These are phyloP conservation scores for Bombus turneri DNA, from an alignment of 1,140 invertebrate species.

Conservation along the genomic window DNA sequence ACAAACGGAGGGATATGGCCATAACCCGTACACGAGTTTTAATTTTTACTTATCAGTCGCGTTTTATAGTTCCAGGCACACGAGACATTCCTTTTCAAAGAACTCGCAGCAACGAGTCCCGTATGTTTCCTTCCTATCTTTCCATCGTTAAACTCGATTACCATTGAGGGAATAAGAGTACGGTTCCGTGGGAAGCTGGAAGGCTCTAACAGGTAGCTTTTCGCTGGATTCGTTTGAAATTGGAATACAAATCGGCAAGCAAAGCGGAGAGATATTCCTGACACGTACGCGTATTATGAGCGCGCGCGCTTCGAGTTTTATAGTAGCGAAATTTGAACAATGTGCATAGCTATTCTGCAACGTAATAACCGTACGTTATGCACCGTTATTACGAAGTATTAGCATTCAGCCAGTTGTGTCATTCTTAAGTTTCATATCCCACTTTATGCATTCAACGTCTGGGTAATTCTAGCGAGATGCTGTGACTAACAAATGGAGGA, in stretches of 20 bases:
- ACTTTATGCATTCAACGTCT: background rate
- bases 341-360: slow-evolving; percentile 1
- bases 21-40: too few relatives aligned
- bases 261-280: slow-evolving; percentile 10
- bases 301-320: slow-evolving; percentile 32
- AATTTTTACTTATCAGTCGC: background rate
- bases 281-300: slow-evolving; percentile 42
- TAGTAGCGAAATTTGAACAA: slow-evolving; percentile 51
- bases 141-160: slow-evolving; percentile 47
- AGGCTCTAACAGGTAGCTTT: slow-evolving; percentile 51
- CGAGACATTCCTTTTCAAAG: background rate
- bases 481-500: background rate
- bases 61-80: background rate
- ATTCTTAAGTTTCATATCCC: slow-evolving; percentile 30
- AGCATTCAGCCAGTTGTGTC: slow-evolving; percentile 28
- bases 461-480: background rate
- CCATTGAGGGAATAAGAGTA: slow-evolving; percentile 31
- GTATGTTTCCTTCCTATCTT: slow-evolving; percentile 16
- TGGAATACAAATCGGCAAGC: slow-evolving; percentile 49
- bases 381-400: slow-evolving; percentile 45
- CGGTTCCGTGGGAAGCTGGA: background rate
- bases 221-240: slow-evolving; percentile 49
- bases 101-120: background rate
- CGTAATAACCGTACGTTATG: slow-evolving; percentile 45
- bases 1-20: background rate